These are phyloP conservation scores for Hecatera dysodea DNA, from an alignment of 2,888 invertebrate genomes.

Conservation along the genomic window DNA sequence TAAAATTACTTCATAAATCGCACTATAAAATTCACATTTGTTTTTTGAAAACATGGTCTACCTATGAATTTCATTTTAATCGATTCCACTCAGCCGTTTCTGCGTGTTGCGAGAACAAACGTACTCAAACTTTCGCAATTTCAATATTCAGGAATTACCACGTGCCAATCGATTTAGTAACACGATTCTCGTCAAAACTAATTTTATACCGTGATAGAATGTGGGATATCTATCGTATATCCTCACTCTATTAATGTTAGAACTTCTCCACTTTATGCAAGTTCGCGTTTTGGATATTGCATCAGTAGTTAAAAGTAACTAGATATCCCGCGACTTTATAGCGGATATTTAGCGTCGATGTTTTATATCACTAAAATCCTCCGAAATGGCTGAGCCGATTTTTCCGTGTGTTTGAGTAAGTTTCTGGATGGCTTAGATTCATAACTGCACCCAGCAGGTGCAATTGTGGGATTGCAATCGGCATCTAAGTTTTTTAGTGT, in stretches of 20 bases:
- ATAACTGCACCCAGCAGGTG: too few relatives aligned
- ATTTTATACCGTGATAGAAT: slow-evolving; percentile 14
- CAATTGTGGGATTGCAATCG: too few relatives aligned
- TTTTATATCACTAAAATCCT: not conserved
- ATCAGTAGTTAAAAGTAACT: slow-evolving; percentile 31
- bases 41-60: not conserved
- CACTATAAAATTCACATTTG: too few relatives aligned
- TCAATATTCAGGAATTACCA: not conserved
- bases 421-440: too few relatives aligned
- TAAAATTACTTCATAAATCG: too few relatives aligned
- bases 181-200: slow-evolving; percentile 4
- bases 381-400: too few relatives aligned
- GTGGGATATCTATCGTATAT: slow-evolving; percentile 7
- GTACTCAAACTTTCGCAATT: not conserved
- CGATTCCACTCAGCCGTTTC: not conserved
- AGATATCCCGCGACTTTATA: not conserved
- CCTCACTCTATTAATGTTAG: slow-evolving; percentile 10
- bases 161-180: not conserved
- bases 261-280: slow-evolving; percentile 34
- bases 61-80: not conserved
- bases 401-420: too few relatives aligned
- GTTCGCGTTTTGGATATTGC: slow-evolving; percentile 34
- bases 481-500: too few relatives aligned
- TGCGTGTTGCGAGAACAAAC: not conserved
- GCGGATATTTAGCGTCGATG: not conserved